phyloP scores from a whole-genome alignment of 2,797 vertebrate genomes.

The Chromobotia macracanthus region DNA sequence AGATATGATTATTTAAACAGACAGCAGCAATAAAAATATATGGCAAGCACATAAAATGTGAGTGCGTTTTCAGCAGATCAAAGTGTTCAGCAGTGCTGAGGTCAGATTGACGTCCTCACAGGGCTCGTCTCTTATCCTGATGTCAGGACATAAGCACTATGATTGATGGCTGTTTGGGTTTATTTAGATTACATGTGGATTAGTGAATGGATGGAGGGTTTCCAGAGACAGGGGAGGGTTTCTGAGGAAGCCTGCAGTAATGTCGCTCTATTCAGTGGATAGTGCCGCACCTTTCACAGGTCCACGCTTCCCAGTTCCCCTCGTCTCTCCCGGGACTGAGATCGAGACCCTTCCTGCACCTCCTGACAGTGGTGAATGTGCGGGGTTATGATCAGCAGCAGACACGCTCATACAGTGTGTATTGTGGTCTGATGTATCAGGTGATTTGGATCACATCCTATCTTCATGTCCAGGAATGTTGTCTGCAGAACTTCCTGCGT shows the following conservation, averaged over 20 bases:
- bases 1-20: neutral
- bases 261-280: neutral
- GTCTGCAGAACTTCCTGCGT: slow-evolving; percentile 19
- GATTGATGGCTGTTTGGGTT: slow-evolving; percentile 44
- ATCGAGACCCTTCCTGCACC: slow-evolving; percentile 1
- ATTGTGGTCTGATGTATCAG: slow-evolving; percentile 26
- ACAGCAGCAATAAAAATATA: neutral
- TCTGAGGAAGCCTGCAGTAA: slow-evolving; percentile 35
- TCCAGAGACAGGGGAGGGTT: slow-evolving; percentile 21
- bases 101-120: neutral
- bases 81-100: neutral
- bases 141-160: slow-evolving; percentile 52
- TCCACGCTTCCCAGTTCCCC: slow-evolving; percentile 21
- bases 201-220: slow-evolving; percentile 29
- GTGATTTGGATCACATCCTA: slow-evolving; percentile 15
- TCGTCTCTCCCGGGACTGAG: slow-evolving; percentile 26
- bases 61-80: neutral
- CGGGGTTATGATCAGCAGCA: slow-evolving; percentile 9
- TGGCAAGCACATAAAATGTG: neutral
- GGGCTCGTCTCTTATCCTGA: slow-evolving; percentile 41
- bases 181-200: slow-evolving; percentile 51
- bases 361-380: slow-evolving; percentile 18
- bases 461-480: slow-evolving; percentile 31
- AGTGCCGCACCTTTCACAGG: slow-evolving; percentile 24
- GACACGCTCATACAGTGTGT: neutral